phyloP scores from a whole-genome alignment of 2,113 vertebrate species.

The Salvator merianae region DNA sequence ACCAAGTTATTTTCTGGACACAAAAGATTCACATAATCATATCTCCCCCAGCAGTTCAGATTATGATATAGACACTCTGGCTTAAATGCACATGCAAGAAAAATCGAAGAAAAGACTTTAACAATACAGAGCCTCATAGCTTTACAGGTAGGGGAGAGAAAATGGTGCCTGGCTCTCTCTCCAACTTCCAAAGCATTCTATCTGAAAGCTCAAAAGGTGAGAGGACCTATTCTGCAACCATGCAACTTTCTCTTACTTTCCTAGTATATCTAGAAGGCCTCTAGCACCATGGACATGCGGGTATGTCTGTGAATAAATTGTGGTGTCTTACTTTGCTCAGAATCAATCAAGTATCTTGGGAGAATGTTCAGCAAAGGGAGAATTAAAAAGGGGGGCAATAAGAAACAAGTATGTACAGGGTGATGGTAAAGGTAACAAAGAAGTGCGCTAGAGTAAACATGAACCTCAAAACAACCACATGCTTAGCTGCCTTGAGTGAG shows the following conservation, averaged over 20 bases:
- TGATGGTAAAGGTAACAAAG: neutral
- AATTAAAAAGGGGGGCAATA: neutral
- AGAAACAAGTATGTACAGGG: no score
- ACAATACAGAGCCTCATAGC: neutral
- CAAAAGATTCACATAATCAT: conserved; percentile 50
- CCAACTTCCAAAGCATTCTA: conserved; percentile 3
- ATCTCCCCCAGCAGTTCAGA: conserved; percentile 58
- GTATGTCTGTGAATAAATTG: neutral
- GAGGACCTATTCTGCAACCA: conserved; percentile 37
- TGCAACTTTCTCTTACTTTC: conserved; percentile 55
- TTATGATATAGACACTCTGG: conserved; percentile 28
- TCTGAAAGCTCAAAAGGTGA: conserved; percentile 60
- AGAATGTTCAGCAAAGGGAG: neutral
- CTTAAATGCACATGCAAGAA: neutral
- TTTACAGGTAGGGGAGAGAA: neutral
- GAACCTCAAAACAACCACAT: neutral
- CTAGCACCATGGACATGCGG: neutral
- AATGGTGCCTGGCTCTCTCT: neutral
- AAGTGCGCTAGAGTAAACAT: neutral
- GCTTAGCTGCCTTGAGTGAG: neutral
- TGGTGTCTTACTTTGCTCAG: neutral
- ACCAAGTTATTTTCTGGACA: conserved; percentile 47
- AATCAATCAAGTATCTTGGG: conserved; percentile 5
- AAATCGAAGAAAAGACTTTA: neutral
- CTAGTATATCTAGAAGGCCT: conserved; percentile 31